These are phyloP conservation scores for Zaprionus lachaisei DNA, from an alignment of 1,140 invertebrate genomes.

Conservation along the genomic window DNA sequence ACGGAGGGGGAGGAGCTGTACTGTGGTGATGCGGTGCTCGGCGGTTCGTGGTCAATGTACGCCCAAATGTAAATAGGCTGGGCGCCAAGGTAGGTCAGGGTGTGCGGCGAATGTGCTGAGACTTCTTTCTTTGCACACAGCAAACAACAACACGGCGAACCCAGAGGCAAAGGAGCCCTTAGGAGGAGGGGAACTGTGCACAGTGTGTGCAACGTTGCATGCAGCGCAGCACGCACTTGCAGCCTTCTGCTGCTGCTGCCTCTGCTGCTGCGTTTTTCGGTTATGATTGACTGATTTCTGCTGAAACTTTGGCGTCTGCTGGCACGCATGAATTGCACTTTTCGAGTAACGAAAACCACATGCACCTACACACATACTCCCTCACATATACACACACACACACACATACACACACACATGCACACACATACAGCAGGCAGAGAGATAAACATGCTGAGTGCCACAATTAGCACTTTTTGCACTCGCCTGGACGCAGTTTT, in stretches of 20 bases:
- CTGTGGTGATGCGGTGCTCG: slow-evolving; percentile 7
- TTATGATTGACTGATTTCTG: slow-evolving; percentile 83
- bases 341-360: slow-evolving; percentile 74
- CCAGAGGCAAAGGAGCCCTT: slow-evolving; percentile 3
- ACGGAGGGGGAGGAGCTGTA: not conserved
- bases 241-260: not conserved
- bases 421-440: not conserved
- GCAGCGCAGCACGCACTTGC: slow-evolving; percentile 51
- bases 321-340: slow-evolving; percentile 77
- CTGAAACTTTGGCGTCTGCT: slow-evolving; percentile 81
- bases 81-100: slow-evolving; percentile 67
- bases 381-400: slow-evolving; percentile 15
- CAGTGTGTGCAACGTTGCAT: slow-evolving; percentile 57
- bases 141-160: slow-evolving; percentile 31
- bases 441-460: slow-evolving; percentile 33
- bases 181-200: not conserved
- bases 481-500: slow-evolving; percentile 42
- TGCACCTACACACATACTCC: slow-evolving; percentile 32
- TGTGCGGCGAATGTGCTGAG: slow-evolving; percentile 39
- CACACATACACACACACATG: slow-evolving; percentile 5
- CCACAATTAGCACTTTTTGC: slow-evolving; percentile 73
- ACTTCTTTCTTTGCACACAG: slow-evolving; percentile 45
- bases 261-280: slow-evolving; percentile 49
- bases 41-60: slow-evolving; percentile 67
- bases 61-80: slow-evolving; percentile 75